phyloP scores from a whole-genome alignment of 2,113 vertebrate species.

The Charina bottae region DNA sequence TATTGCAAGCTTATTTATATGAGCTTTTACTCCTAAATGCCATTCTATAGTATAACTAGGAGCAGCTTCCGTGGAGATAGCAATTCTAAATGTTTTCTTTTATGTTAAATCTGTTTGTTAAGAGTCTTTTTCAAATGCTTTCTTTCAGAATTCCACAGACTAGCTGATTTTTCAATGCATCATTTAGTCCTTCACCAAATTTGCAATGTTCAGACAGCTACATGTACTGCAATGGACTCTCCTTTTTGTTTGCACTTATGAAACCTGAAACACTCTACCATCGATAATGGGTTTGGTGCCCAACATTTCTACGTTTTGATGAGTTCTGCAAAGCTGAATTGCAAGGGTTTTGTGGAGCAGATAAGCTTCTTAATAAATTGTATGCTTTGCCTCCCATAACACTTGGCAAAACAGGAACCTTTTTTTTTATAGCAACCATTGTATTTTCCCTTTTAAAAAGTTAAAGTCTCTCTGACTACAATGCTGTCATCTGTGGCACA shows the following conservation, averaged over 20 bases:
- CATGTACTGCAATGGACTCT: not conserved
- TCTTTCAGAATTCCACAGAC: not conserved
- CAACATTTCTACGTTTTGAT: not conserved
- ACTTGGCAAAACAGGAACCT: not conserved
- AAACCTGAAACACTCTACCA: not conserved
- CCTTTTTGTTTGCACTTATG: not conserved
- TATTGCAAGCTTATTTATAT: not conserved
- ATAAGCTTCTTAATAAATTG: not conserved
- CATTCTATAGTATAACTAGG: not conserved
- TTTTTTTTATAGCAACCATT: not conserved
- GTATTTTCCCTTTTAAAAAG: not conserved
- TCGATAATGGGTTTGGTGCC: not conserved
- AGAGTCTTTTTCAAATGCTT: not conserved
- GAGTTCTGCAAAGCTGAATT: not conserved
- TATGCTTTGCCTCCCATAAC: not conserved
- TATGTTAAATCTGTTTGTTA: not conserved
- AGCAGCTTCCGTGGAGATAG: not conserved
- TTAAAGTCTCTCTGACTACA: not conserved
- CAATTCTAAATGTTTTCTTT: not conserved
- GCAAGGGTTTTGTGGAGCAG: not conserved
- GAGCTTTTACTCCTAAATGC: not conserved
- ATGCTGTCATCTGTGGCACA: not conserved
- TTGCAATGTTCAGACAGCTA: not conserved
- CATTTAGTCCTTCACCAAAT: not conserved
- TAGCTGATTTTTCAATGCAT: not conserved